These are phyloP conservation scores for Agrenia bidenticulata DNA, from an alignment of 2,888 invertebrate species.

Conservation along the genomic window DNA sequence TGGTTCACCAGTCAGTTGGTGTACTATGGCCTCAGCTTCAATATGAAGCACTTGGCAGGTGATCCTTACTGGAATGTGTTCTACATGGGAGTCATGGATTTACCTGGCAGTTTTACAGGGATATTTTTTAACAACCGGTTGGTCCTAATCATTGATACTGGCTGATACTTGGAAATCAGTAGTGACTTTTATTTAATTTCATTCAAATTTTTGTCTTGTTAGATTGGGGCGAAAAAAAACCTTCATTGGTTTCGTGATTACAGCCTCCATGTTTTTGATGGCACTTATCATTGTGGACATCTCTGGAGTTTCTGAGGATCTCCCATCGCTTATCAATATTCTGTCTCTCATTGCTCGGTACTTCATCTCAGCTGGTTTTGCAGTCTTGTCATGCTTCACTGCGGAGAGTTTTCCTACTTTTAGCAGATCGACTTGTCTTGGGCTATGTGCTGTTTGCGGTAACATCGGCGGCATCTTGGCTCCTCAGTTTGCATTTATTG, in stretches of 20 bases:
- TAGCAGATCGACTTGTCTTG: slow-evolving; percentile 38
- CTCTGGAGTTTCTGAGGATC: slow-evolving; percentile 21
- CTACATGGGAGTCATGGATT: slow-evolving; percentile 43
- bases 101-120: slow-evolving; percentile 38
- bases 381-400: slow-evolving; percentile 41
- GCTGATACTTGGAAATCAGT: too few relatives aligned
- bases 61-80: slow-evolving; percentile 46
- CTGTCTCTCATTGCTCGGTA: slow-evolving; percentile 31
- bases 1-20: slow-evolving; percentile 45
- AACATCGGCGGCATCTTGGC: slow-evolving; percentile 45
- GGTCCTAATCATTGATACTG: too few relatives aligned
- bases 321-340: slow-evolving; percentile 26
- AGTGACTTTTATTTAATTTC: too few relatives aligned
- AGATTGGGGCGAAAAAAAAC: slow-evolving; percentile 38
- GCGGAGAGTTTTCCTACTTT: slow-evolving; percentile 44
- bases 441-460: slow-evolving; percentile 41
- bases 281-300: slow-evolving; percentile 26
- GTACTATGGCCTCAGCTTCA: slow-evolving; percentile 48
- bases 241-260: slow-evolving; percentile 32
- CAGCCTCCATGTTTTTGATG: slow-evolving; percentile 27
- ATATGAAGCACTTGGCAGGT: slow-evolving; percentile 43
- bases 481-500: slow-evolving; percentile 41
- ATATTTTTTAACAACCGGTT: slow-evolving; percentile 44
- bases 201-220: too few relatives aligned
- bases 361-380: slow-evolving; percentile 39